Evolutionary conservation across 2,888 invertebrate genomes (phyloP).

Genomic region (Synergus japonicus): DNA sequence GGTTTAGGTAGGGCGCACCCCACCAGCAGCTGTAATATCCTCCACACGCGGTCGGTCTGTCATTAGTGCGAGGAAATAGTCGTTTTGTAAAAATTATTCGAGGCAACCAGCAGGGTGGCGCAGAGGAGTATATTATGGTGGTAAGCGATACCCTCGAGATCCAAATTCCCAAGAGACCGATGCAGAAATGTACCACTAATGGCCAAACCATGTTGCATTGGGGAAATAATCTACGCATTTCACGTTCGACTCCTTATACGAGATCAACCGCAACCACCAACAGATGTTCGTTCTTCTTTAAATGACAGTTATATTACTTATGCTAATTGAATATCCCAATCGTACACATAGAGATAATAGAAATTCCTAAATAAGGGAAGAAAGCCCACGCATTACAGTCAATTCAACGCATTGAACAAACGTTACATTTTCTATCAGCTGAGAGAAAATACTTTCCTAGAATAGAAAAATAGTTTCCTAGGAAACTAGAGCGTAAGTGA

Average conservation of each 20-base stretch:
- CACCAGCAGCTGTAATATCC: slow-evolving; percentile 28
- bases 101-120: slow-evolving; percentile 54
- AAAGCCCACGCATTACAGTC: too few relatives aligned
- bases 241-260: slow-evolving; percentile 36
- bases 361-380: neutral
- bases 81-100: slow-evolving; percentile 68
- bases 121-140: neutral
- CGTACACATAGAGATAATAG: neutral
- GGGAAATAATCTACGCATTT: slow-evolving; percentile 67
- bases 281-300: neutral
- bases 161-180: slow-evolving; percentile 64
- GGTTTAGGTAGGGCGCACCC: slow-evolving; percentile 23
- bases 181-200: slow-evolving; percentile 72
- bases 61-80: slow-evolving; percentile 59
- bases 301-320: neutral
- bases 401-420: too few relatives aligned
- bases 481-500: neutral
- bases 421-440: too few relatives aligned
- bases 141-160: slow-evolving; percentile 50
- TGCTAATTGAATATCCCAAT: neutral
- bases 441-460: too few relatives aligned
- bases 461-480: too few relatives aligned
- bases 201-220: slow-evolving; percentile 72
- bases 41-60: slow-evolving; percentile 32
- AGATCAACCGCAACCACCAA: slow-evolving; percentile 35